Evolutionary conservation across 1,140 invertebrate species (phyloP).

Genomic region (Heliconius nattereri): DNA sequence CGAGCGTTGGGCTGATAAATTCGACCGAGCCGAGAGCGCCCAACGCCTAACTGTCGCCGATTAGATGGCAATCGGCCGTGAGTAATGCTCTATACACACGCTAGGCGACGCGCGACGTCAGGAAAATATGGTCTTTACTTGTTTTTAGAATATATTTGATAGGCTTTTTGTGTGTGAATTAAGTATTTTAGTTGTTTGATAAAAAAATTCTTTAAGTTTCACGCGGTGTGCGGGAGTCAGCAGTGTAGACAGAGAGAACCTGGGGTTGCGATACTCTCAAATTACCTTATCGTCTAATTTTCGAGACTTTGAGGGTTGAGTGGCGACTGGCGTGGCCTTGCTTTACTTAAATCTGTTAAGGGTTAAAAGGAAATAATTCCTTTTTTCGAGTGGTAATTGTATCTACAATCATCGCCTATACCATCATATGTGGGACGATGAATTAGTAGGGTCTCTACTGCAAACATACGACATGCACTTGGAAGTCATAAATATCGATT

Average conservation of each 20-base stretch:
- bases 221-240: background rate
- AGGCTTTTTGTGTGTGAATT: background rate
- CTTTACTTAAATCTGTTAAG: too few species aligned
- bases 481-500: too few species aligned
- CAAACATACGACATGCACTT: too few species aligned
- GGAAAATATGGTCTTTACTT: background rate
- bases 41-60: constrained; percentile 31
- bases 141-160: background rate
- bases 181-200: too few species aligned
- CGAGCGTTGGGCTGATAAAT: constrained; percentile 22
- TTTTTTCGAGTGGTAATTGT: background rate
- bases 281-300: background rate
- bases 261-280: background rate
- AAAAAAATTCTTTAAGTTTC: background rate
- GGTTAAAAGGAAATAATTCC: too few species aligned
- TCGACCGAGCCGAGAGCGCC: constrained; percentile 12
- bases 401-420: background rate
- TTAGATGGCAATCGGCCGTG: constrained; percentile 37
- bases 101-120: background rate
- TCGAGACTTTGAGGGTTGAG: background rate
- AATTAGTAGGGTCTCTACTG: background rate
- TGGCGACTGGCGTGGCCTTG: background rate
- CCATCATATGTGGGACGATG: background rate
- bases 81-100: constrained; percentile 33
- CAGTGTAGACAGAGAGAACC: background rate